phyloP scores from a whole-genome alignment of 1,140 invertebrate genomes.

The Pachypsylla venusta region DNA sequence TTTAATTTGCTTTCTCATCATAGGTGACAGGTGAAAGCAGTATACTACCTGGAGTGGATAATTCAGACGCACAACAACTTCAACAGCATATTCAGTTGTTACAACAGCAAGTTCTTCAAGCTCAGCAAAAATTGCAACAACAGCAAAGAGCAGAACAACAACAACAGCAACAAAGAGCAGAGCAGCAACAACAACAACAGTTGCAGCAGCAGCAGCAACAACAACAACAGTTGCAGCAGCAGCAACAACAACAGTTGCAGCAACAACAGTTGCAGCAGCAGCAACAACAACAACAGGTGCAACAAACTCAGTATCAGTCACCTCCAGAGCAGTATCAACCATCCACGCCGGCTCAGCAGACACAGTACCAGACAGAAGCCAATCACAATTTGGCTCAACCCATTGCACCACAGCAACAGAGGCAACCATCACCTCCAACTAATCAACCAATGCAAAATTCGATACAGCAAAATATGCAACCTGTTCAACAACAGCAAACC shows the following conservation, averaged over 20 bases:
- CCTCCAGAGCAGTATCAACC: conserved; percentile 31
- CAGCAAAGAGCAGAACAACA: conserved; percentile 31
- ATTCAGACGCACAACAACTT: not conserved
- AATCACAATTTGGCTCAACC: conserved; percentile 25
- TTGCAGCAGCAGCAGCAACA: conserved; percentile 33
- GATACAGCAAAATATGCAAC: conserved; percentile 22
- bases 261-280: conserved; percentile 25
- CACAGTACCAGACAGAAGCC: conserved; percentile 24
- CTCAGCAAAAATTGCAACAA: conserved; percentile 21
- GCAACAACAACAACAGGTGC: conserved; percentile 26
- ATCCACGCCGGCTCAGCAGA: conserved; percentile 5
- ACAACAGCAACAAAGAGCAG: conserved; percentile 30
- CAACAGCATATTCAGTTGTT: conserved; percentile 16
- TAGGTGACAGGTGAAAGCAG: not conserved
- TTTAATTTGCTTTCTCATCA: not conserved
- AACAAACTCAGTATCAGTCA: conserved; percentile 25
- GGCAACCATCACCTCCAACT: not conserved
- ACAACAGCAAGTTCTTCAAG: conserved; percentile 36
- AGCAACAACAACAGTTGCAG: conserved; percentile 18
- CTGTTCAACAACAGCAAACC: conserved; percentile 19
- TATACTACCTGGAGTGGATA: not conserved
- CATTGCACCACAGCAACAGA: conserved; percentile 31
- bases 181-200: conserved; percentile 28
- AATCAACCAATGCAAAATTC: conserved; percentile 16
- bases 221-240: conserved; percentile 21